phyloP scores from a whole-genome alignment of 2,113 vertebrate species.

The Ursus arctos region DNA sequence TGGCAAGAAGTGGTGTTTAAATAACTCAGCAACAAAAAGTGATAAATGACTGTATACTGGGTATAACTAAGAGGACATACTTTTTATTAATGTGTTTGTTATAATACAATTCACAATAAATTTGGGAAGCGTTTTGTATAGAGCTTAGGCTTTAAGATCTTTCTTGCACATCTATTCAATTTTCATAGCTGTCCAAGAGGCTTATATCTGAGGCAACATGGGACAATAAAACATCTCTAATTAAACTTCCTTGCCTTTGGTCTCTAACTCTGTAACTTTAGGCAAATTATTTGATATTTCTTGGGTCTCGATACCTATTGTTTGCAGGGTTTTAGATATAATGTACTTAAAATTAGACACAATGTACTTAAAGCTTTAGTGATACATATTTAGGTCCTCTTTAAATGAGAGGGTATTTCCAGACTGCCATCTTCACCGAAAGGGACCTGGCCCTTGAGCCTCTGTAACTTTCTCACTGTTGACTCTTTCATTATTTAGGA shows the following conservation, averaged over 20 bases:
- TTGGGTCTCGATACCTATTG: not conserved
- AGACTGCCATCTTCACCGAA: not conserved
- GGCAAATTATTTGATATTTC: not conserved
- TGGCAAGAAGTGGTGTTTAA: not conserved
- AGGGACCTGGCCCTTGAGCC: not conserved
- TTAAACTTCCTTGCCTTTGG: not conserved
- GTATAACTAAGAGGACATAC: not conserved
- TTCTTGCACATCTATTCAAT: not conserved
- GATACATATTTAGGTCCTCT: not conserved
- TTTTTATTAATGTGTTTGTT: slow-evolving; percentile 14
- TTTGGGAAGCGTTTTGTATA: not conserved
- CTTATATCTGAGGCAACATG: not conserved
- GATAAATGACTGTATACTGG: not conserved
- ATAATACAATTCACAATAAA: not conserved
- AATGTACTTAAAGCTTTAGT: not conserved
- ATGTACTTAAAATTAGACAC: not conserved
- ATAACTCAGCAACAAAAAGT: not conserved
- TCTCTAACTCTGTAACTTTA: not conserved
- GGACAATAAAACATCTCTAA: not conserved
- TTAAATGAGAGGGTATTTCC: not conserved
- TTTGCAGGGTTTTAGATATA: not conserved
- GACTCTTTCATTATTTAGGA: not conserved
- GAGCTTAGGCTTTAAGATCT: not conserved
- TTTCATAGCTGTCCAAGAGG: not conserved
- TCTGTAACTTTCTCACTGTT: not conserved